Evolutionary conservation across 2,797 vertebrate species (phyloP).

Genomic region (Tragelaphus oryx): DNA sequence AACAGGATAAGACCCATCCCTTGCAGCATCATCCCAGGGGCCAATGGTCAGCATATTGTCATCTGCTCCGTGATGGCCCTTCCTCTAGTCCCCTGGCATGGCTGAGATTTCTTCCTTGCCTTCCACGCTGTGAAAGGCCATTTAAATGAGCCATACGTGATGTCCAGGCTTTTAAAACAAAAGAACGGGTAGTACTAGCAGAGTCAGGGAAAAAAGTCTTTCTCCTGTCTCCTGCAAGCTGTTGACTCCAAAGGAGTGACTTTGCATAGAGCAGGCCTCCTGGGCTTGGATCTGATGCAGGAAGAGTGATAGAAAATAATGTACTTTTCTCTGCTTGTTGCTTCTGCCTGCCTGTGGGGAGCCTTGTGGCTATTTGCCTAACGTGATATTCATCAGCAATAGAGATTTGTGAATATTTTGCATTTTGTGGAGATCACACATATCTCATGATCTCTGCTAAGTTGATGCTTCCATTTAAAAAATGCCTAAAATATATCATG

Average conservation of each 20-base stretch:
- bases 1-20: fast-evolving
- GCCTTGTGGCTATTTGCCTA: background rate
- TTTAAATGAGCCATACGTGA: background rate
- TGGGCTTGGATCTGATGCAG: too few relatives aligned
- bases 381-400: background rate
- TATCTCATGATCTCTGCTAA: background rate
- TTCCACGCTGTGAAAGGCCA: background rate
- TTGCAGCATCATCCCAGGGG: fast-evolving
- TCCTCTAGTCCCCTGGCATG: background rate
- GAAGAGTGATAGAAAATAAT: background rate
- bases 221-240: background rate
- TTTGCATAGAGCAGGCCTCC: background rate
- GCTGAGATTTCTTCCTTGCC: background rate
- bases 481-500: background rate
- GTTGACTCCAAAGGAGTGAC: background rate
- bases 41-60: background rate
- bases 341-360: background rate
- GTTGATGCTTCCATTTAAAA: background rate
- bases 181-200: background rate
- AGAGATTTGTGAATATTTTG: background rate
- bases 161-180: background rate
- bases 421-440: background rate
- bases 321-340: background rate
- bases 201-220: background rate
- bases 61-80: background rate